Evolutionary conservation across 2,888 invertebrate genomes (phyloP).

Genomic region (Prosopocoilus inquinatus): DNA sequence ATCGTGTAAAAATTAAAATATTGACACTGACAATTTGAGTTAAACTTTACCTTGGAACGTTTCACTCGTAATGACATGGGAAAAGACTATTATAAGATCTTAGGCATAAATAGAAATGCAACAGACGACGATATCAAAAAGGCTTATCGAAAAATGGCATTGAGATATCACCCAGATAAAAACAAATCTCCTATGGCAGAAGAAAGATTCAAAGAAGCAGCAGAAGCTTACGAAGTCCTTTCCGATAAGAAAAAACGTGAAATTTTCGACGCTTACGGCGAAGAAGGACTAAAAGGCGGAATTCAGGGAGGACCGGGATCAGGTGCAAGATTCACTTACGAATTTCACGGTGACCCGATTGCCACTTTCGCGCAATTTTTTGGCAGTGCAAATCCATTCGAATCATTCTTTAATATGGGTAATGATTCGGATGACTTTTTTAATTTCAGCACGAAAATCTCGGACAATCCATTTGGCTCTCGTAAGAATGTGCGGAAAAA

Average conservation of each 20-base stretch:
- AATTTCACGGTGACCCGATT: slow-evolving; percentile 90
- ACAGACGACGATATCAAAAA: slow-evolving; percentile 95
- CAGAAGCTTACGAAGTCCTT: slow-evolving; percentile 95
- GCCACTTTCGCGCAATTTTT: slow-evolving; percentile 98
- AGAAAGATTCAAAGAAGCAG: slow-evolving; percentile 91
- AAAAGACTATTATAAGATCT: slow-evolving; percentile 93
- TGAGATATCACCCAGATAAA: slow-evolving; percentile 97
- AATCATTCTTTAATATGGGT: slow-evolving; percentile 75
- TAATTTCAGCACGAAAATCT: slow-evolving; percentile 66
- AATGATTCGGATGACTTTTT: slow-evolving; percentile 56
- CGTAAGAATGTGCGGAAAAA: slow-evolving; percentile 36
- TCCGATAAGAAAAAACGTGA: slow-evolving; percentile 94
- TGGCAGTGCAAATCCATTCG: slow-evolving; percentile 88
- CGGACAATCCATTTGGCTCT: slow-evolving; percentile 63
- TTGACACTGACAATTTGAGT: too few relatives aligned
- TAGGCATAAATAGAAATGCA: slow-evolving; percentile 80
- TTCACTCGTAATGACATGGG: too few relatives aligned
- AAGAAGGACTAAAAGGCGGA: slow-evolving; percentile 84
- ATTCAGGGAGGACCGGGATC: slow-evolving; percentile 52
- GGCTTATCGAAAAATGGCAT: slow-evolving; percentile 89
- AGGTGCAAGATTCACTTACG: slow-evolving; percentile 70
- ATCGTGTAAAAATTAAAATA: too few relatives aligned
- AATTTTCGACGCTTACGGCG: slow-evolving; percentile 87
- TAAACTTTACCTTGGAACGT: too few relatives aligned
- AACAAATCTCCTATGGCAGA: slow-evolving; percentile 92